Conservation (phyloP, 2,113 vertebrate genomes). For the Pogonocichla stellata region DNA sequence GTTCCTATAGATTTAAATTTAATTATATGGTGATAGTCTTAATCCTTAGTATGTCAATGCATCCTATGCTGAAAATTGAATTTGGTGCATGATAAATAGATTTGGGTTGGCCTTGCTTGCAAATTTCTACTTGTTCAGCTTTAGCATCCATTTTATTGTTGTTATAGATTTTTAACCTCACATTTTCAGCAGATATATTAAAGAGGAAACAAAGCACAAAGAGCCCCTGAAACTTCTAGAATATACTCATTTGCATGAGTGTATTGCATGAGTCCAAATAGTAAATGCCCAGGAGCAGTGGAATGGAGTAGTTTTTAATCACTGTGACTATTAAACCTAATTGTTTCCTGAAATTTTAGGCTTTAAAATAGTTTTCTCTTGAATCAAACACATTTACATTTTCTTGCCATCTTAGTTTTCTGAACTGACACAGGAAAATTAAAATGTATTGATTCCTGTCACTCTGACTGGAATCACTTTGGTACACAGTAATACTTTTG, state of each 20-base stretch:
- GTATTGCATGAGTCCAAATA: not conserved
- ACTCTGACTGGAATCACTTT: not conserved
- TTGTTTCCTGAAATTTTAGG: not conserved
- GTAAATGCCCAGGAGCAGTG: not conserved
- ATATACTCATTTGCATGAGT: not conserved
- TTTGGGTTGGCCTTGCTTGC: not conserved
- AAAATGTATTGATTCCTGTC: not conserved
- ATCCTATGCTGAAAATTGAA: not conserved
- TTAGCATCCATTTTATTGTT: not conserved
- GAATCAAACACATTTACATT: not conserved
- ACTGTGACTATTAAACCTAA: not conserved
- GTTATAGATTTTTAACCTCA: not conserved
- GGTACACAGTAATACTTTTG: not conserved
- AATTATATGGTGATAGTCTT: not conserved
- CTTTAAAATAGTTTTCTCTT: not conserved
- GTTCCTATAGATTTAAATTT: not conserved
- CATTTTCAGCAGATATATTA: not conserved
- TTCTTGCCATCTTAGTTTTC: not conserved
- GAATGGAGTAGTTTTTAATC: not conserved
- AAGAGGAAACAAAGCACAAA: not conserved
- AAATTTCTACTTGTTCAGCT: not conserved
- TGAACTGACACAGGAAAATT: not conserved
- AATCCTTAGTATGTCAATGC: not conserved
- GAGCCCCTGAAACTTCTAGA: not conserved
- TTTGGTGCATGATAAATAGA: not conserved